Evolutionary conservation across 2,797 vertebrate genomes (phyloP), one percentile per base, ranked within the genome.

Genomic region (Arvicola amphibius): DNA sequence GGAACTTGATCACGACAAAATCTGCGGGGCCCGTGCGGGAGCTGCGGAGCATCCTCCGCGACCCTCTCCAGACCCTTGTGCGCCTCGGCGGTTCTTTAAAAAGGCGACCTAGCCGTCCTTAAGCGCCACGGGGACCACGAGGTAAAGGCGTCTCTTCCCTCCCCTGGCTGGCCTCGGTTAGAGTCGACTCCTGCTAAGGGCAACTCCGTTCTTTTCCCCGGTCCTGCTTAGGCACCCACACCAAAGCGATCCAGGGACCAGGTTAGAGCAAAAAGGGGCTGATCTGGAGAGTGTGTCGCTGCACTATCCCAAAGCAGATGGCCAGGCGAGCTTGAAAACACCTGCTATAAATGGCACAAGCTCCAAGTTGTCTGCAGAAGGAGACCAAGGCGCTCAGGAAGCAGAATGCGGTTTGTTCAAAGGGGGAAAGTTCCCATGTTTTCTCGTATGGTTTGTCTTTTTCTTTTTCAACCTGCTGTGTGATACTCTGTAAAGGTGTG

Each of bases 1-100:
- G 97, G 97, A 98, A 98, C 97, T 97, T 51, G 84, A 19, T 56
- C 73, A 95, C 19, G 89, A 74, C 77, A 74, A 43, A 43, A 46
- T 40, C 80, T 7, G 76, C n/a, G 8, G 37, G 48, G 74, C 63
- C 4, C 0, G 65, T 37, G 73, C 34, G 17, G 80, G 78, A 81
- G 77, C 94, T 51, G 78, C 85, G 1, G 76, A 76, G 87, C 69
- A n/a, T 85, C 71, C n/a, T 14, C 43, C 0, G 74, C 53, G 0
- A 12, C 25, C 51, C 14, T 78, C n/a, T 14, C 71, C 32, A 79
- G 40, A 63, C 6, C 61, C 46, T 29, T 32, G 21, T 16, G 14
- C 74, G 34, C n/a, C 32, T 23, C 7, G 7, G 91, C 0, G 8
- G 90, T 16, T 48, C n/a, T 43, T 29, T 59, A 71, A 13, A 69